Conservation (phyloP, 1,140 invertebrate species). For the Drosophila ambigua region DNA sequence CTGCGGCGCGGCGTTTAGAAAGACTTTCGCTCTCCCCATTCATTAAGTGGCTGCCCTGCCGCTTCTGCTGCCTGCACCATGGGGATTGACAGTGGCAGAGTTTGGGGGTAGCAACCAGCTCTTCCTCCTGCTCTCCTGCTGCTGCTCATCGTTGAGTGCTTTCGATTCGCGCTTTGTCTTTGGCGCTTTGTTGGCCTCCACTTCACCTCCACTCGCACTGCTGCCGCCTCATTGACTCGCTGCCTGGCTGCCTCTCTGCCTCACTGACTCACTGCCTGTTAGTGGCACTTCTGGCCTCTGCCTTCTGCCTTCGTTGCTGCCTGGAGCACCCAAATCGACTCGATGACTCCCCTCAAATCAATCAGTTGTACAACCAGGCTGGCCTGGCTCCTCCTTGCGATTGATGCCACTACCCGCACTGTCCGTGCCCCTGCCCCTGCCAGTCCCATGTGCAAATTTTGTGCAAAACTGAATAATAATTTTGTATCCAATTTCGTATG, state of each 20-base stretch:
- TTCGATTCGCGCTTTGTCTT: conserved; percentile 74
- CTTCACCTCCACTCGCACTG: conserved; percentile 19
- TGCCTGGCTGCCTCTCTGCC: too few relatives aligned
- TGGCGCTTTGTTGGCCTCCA: conserved; percentile 25
- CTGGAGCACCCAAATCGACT: neutral
- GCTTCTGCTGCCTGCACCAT: neutral
- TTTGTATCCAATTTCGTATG: conserved; percentile 35
- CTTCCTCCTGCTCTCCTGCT: too few relatives aligned
- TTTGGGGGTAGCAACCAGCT: neutral
- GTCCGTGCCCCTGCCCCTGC: neutral
- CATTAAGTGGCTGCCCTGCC: conserved; percentile 57
- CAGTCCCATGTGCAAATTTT: conserved; percentile 13
- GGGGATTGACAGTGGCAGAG: conserved; percentile 10
- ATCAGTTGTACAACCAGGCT: conserved; percentile 58
- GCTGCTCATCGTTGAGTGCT: conserved; percentile 57
- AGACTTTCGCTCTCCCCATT: conserved; percentile 47
- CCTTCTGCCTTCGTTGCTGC: conserved; percentile 9
- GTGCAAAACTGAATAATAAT: conserved; percentile 49
- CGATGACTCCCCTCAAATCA: conserved; percentile 47
- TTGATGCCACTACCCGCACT: conserved; percentile 6
- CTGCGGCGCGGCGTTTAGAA: conserved; percentile 48
- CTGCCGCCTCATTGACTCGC: too few relatives aligned
- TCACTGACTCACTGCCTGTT: conserved; percentile 54
- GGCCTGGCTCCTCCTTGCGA: conserved; percentile 20
- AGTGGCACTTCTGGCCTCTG: conserved; percentile 64